These are phyloP conservation scores for Cassiopea xamachana DNA, from an alignment of 30 jellyfish, hydroid and myxozoan genomes.

Conservation along the genomic window DNA sequence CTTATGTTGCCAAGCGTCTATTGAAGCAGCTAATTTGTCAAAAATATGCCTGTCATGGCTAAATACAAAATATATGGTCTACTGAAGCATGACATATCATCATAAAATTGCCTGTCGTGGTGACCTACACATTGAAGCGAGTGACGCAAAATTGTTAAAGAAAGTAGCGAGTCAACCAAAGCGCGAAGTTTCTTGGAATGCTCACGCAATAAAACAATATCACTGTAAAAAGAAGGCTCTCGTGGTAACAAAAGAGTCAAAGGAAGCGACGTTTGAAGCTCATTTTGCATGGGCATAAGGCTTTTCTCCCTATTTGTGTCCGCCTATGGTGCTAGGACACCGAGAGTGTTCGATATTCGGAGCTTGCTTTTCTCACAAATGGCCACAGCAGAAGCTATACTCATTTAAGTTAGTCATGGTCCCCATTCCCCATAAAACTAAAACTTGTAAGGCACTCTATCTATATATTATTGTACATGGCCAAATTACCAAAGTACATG, in stretches of 20 bases:
- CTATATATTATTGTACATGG: too few species aligned
- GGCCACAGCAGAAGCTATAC: too few species aligned
- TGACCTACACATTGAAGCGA: slow-evolving; percentile 15
- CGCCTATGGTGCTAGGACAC: too few species aligned
- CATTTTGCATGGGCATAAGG: neutral
- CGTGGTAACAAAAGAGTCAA: neutral
- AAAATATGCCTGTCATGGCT: slow-evolving; percentile 1
- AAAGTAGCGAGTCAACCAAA: slow-evolving; percentile 27
- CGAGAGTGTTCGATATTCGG: too few species aligned
- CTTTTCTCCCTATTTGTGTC: neutral
- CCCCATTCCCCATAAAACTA: too few species aligned
- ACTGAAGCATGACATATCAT: slow-evolving; percentile 15
- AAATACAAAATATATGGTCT: neutral
- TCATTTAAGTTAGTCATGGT: too few species aligned
- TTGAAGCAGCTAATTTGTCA: neutral
- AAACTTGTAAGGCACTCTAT: too few species aligned
- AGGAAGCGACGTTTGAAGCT: slow-evolving; percentile 15
- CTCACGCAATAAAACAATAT: slow-evolving; percentile 34
- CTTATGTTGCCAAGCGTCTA: neutral
- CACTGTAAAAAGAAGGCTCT: neutral
- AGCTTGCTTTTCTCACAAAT: too few species aligned
- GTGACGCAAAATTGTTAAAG: slow-evolving; percentile 10
- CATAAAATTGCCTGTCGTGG: slow-evolving; percentile 37
- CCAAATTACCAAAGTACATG: too few species aligned
- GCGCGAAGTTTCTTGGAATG: slow-evolving; percentile 34